phyloP scores from a whole-genome alignment of 2,888 invertebrate species.

The Acrobeloides nanus region DNA sequence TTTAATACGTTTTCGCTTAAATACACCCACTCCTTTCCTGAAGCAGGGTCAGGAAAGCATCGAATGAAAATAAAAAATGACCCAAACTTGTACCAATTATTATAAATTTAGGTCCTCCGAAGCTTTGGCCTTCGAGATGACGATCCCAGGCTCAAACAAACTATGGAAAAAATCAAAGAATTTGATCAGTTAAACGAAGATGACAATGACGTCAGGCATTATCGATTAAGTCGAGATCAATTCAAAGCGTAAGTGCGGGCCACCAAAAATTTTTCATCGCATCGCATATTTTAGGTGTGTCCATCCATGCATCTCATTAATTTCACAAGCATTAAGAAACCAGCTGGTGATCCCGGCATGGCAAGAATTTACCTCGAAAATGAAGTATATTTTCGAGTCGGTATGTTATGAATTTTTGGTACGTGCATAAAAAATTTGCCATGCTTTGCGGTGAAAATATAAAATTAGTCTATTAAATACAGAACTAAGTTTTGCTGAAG shows the following conservation, averaged over 20 bases:
- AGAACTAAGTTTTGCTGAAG: too few relatives aligned
- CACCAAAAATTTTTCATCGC: background rate
- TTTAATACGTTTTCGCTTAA: too few relatives aligned
- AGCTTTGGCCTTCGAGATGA: constrained; percentile 28
- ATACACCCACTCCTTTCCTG: too few relatives aligned
- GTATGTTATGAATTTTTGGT: constrained; percentile 15
- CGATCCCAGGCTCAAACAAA: constrained; percentile 23
- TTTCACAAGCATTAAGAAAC: constrained; percentile 42
- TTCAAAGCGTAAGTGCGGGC: constrained; percentile 38
- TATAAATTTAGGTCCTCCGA: constrained; percentile 21
- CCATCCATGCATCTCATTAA: constrained; percentile 38
- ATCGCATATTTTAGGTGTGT: constrained; percentile 31
- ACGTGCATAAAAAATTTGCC: too few relatives aligned
- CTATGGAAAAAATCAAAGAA: constrained; percentile 24
- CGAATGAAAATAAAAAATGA: too few relatives aligned
- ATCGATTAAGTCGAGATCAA: constrained; percentile 31
- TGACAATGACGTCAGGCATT: constrained; percentile 30
- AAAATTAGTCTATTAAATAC: too few relatives aligned
- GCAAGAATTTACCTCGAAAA: constrained; percentile 76
- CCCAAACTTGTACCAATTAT: too few relatives aligned
- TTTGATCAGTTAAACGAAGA: constrained; percentile 26
- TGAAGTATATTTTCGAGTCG: constrained; percentile 69
- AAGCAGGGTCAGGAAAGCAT: too few relatives aligned
- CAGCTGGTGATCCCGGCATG: constrained; percentile 93
- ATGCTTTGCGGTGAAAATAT: too few relatives aligned